Evolutionary conservation across 1,140 invertebrate species (phyloP).

Genomic region (Drosophila baimaii): DNA sequence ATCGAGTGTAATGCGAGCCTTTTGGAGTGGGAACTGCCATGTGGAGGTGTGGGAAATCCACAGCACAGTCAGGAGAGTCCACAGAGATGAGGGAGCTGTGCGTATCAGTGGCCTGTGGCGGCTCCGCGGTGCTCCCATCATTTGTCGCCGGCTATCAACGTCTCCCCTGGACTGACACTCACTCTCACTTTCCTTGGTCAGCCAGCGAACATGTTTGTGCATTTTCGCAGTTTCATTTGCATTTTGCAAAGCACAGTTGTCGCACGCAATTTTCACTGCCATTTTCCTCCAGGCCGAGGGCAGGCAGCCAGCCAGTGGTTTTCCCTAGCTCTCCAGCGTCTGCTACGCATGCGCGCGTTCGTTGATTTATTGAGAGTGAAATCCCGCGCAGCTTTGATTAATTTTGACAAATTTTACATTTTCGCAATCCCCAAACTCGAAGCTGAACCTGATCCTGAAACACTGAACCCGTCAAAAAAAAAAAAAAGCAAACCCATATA

Average conservation of each 20-base stretch:
- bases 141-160: slow-evolving; percentile 55
- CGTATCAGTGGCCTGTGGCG: not conserved
- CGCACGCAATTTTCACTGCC: slow-evolving; percentile 63
- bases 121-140: slow-evolving; percentile 25
- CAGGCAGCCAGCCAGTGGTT: slow-evolving; percentile 36
- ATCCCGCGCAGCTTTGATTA: slow-evolving; percentile 72
- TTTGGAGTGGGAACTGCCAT: not conserved
- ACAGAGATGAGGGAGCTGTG: slow-evolving; percentile 1
- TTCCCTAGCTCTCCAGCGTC: slow-evolving; percentile 23
- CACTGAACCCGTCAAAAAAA: slow-evolving; percentile 12
- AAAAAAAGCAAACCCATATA: slow-evolving; percentile 19
- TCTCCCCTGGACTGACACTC: slow-evolving; percentile 47
- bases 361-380: slow-evolving; percentile 80
- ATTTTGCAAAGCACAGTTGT: slow-evolving; percentile 60
- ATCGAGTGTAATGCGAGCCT: slow-evolving; percentile 41
- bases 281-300: slow-evolving; percentile 55
- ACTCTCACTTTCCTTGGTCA: slow-evolving; percentile 65
- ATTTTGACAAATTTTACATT: slow-evolving; percentile 75
- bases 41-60: slow-evolving; percentile 35
- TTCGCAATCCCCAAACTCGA: slow-evolving; percentile 36
- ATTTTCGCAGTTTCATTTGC: slow-evolving; percentile 58
- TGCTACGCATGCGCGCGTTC: slow-evolving; percentile 30
- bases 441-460: slow-evolving; percentile 28
- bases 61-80: not conserved
- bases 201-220: slow-evolving; percentile 46